These are phyloP conservation scores for Prosopocoilus inquinatus DNA, from an alignment of 2,888 invertebrate species.

Conservation along the genomic window DNA sequence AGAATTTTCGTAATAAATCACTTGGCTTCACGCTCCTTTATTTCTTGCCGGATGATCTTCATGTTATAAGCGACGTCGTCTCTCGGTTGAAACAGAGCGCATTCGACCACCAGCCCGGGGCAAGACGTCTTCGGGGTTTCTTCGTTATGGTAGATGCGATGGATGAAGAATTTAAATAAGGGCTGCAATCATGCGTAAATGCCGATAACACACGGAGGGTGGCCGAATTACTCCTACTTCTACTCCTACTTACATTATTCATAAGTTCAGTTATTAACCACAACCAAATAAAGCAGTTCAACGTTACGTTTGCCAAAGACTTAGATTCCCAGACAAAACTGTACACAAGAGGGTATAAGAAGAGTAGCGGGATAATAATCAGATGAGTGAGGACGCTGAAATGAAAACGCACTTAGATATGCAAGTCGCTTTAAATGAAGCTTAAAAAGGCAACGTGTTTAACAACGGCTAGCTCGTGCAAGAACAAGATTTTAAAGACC, in stretches of 20 bases:
- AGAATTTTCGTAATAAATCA: conserved; percentile 15
- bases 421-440: not conserved
- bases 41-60: conserved; percentile 29
- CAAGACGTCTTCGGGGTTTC: conserved; percentile 25
- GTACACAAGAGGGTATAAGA: conserved; percentile 24
- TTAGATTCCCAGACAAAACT: conserved; percentile 20
- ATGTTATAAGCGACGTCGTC: conserved; percentile 34
- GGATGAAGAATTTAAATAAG: conserved; percentile 30
- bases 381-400: conserved; percentile 24
- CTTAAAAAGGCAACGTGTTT: too few relatives aligned
- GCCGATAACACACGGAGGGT: too few relatives aligned
- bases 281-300: conserved; percentile 27
- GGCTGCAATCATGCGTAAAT: conserved; percentile 25
- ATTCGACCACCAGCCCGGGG: conserved; percentile 29
- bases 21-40: conserved; percentile 32
- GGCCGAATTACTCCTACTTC: not conserved
- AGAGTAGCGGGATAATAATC: conserved; percentile 23
- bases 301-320: conserved; percentile 9
- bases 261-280: conserved; percentile 26
- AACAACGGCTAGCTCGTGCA: too few relatives aligned
- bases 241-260: conserved; percentile 24
- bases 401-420: not conserved
- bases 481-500: too few relatives aligned
- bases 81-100: conserved; percentile 32
- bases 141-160: conserved; percentile 29